Evolutionary conservation across 2,113 vertebrate species (phyloP).

Genomic region (Corapipo altera): DNA sequence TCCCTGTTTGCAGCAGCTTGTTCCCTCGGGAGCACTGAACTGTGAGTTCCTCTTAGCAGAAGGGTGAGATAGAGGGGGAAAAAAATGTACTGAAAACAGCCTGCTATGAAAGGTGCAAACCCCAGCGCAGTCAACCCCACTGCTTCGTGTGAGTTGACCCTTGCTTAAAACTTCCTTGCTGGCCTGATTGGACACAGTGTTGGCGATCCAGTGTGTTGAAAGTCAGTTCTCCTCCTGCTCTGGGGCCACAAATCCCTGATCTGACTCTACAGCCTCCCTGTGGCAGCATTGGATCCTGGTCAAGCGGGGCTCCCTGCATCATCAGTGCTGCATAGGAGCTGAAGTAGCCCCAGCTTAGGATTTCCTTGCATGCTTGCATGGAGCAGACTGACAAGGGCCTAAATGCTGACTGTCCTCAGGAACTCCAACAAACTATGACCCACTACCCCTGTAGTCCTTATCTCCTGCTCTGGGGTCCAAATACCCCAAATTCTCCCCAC

Average conservation of each 20-base stretch:
- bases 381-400: rapidly evolving
- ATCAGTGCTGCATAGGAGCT: neutral
- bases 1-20: neutral
- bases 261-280: neutral
- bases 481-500: neutral
- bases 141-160: rapidly evolving
- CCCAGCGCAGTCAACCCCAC: neutral
- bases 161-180: rapidly evolving
- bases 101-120: rapidly evolving
- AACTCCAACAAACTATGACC: neutral
- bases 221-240: neutral
- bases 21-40: neutral
- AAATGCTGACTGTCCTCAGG: neutral
- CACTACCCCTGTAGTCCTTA: neutral
- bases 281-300: neutral
- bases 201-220: neutral
- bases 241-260: neutral
- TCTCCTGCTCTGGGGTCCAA: neutral
- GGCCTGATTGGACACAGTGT: neutral
- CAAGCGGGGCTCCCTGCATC: rapidly evolving
- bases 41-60: rapidly evolving
- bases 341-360: neutral
- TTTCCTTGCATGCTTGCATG: neutral
- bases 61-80: neutral
- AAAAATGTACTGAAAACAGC: neutral